phyloP scores from a whole-genome alignment of 2,113 vertebrate species.

The Platycercus adscitus region DNA sequence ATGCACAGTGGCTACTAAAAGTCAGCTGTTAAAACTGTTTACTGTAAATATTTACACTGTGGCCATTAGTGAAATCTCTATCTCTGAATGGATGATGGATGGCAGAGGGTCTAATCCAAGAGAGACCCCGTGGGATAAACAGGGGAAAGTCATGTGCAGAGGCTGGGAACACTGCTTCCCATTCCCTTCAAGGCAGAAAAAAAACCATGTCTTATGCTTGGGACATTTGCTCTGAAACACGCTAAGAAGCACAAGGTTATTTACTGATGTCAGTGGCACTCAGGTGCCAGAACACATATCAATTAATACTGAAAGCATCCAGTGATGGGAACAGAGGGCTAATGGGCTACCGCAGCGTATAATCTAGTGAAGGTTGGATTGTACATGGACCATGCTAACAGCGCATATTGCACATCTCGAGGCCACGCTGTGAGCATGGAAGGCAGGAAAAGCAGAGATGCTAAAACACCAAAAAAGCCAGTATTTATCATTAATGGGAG shows the following conservation, averaged over 20 bases:
- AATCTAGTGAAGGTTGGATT: not conserved
- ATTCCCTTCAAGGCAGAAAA: not conserved
- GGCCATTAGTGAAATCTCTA: slow-evolving; percentile 42
- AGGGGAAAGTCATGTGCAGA: not conserved
- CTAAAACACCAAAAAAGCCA: not conserved
- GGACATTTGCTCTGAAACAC: not conserved
- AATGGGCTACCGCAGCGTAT: not conserved
- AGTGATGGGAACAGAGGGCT: not conserved
- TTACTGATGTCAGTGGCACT: not conserved
- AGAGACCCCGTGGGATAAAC: slow-evolving; percentile 49
- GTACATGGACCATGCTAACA: not conserved
- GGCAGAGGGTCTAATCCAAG: slow-evolving; percentile 30
- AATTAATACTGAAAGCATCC: not conserved
- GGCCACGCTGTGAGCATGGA: not conserved
- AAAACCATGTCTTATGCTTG: not conserved
- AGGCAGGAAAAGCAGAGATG: not conserved
- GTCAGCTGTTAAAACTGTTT: slow-evolving; percentile 53
- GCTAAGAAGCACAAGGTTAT: not conserved
- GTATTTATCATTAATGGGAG: not conserved
- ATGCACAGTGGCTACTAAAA: slow-evolving; percentile 49
- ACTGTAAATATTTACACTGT: slow-evolving; percentile 68
- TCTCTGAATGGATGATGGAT: slow-evolving; percentile 45
- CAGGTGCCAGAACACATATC: not conserved
- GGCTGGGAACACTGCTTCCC: not conserved
- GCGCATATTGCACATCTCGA: not conserved